Percentiles rank a stretch among this genome's conserved stretches.
Evolutionary conservation across 2,797 vertebrate species (phyloP).

Genomic region (Phrynocephalus guinanensis): DNA sequence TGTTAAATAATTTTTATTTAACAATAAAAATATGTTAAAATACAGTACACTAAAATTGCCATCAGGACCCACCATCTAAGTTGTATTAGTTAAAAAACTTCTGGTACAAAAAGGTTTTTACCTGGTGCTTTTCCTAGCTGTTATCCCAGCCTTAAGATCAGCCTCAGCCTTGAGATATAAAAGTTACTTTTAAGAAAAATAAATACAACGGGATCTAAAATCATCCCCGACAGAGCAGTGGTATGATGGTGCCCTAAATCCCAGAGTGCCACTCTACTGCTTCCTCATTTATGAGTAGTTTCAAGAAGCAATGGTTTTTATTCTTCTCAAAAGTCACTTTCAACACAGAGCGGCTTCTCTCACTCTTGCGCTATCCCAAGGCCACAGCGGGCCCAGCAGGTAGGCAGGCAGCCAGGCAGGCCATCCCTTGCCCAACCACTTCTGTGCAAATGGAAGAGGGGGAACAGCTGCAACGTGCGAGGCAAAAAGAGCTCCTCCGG

Average conservation of each 20-base stretch:
- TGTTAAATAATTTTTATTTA: too few relatives aligned
- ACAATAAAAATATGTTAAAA: too few relatives aligned
- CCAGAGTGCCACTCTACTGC: background rate
- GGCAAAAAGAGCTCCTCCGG: slow-evolving; percentile 22
- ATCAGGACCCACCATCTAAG: too few relatives aligned
- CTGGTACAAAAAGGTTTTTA: too few relatives aligned
- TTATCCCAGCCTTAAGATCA: background rate
- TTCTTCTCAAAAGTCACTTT: background rate
- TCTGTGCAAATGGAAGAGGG: slow-evolving; percentile 53
- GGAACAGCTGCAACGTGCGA: background rate
- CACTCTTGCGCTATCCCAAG: background rate
- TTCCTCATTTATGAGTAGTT: background rate
- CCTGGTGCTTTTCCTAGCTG: background rate
- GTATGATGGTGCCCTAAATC: background rate
- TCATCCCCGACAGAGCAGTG: background rate
- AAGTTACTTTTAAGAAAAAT: background rate
- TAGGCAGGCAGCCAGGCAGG: background rate
- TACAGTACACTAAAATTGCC: too few relatives aligned
- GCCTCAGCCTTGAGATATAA: background rate
- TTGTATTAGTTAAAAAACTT: too few relatives aligned
- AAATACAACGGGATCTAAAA: background rate
- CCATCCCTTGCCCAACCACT: slow-evolving; percentile 19
- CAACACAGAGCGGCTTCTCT: background rate
- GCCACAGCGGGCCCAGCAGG: background rate
- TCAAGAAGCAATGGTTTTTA: background rate